Evolutionary conservation across 2,797 vertebrate species (phyloP).

Genomic region (Xiphorhynchus erythropygius): DNA sequence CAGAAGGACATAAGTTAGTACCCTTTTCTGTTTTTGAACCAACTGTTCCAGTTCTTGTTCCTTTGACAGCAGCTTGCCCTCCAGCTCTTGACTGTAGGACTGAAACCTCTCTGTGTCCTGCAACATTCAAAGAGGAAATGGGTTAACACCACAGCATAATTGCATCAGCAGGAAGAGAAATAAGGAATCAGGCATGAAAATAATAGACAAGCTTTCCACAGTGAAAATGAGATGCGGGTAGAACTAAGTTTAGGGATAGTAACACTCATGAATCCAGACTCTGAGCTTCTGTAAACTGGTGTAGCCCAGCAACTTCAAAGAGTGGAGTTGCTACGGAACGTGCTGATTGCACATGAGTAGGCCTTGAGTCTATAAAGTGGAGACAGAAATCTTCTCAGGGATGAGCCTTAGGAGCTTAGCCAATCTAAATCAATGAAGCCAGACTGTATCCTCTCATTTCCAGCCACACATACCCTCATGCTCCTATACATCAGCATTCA

Average conservation of each 20-base stretch:
- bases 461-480: not conserved
- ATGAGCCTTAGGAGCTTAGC: not conserved
- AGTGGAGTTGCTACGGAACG: not conserved
- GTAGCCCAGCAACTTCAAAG: not conserved
- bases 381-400: not conserved
- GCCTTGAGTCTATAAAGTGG: not conserved
- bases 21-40: constrained; percentile 85
- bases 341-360: not conserved
- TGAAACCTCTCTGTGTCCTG: constrained; percentile 88
- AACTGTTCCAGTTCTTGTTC: constrained; percentile 88
- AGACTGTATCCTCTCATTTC: not conserved
- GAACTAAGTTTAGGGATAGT: not conserved
- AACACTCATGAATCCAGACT: not conserved
- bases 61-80: constrained; percentile 84
- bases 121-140: not conserved
- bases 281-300: not conserved
- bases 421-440: not conserved
- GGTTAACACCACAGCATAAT: not conserved
- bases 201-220: not conserved
- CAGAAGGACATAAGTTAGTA: constrained; percentile 35
- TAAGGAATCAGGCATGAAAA: not conserved
- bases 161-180: not conserved
- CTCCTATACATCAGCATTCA: not conserved
- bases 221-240: not conserved
- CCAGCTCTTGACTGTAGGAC: constrained; percentile 84